Base-by-base conservation (phyloP, 1,140 invertebrate genomes). In the Solenopsis fugax region DNA sequence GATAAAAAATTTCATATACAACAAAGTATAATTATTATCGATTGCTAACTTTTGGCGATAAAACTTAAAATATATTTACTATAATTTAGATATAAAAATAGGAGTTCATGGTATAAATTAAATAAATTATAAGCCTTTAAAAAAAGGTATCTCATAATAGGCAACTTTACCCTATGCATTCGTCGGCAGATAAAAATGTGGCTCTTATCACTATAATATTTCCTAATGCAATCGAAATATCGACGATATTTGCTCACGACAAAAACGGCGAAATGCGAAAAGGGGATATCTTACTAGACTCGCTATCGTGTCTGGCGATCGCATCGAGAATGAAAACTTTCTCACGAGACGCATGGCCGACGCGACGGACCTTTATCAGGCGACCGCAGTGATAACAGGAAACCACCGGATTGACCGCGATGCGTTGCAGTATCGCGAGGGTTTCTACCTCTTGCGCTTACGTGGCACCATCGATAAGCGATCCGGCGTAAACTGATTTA, bases 401-500 rank as follows among this genome's bases (percentile, higher is more conserved):
- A 89, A 89, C 77, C 75, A 41, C 60, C 48, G 77, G 48, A 48
- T 69, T 58, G 64, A 45, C 64, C 60, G 67, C 71, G 56, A 82
- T 60, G 77, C 65, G 52, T 58, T 65, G 80, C 65, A 24, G 10
- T 78, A 65, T 84, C 62, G 56, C 41, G 37, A 37, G 41, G 41
- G 41, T 34, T 48, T 54, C 41, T 24, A 72, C 29, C 76, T 29
- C 48, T 34, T 52, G 77, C 82, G 85, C 77, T 91, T 90, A 90
- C 87, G 89, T 86, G 62, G 86, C 84, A 62, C 58, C 73, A 90
- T 88, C 89, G 90, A 91, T 91, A 91, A 91, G 86, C 88, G 72
- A 76, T 81, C 73, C 82, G 54, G 80, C 88, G 84, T 88, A 91
- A 90, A 92, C 86, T 91, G 91, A 92, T 92, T 91, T 90, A 92